These are phyloP conservation scores for Helicoverpa zea DNA, from an alignment of 1,140 invertebrate genomes.

Conservation along the genomic window DNA sequence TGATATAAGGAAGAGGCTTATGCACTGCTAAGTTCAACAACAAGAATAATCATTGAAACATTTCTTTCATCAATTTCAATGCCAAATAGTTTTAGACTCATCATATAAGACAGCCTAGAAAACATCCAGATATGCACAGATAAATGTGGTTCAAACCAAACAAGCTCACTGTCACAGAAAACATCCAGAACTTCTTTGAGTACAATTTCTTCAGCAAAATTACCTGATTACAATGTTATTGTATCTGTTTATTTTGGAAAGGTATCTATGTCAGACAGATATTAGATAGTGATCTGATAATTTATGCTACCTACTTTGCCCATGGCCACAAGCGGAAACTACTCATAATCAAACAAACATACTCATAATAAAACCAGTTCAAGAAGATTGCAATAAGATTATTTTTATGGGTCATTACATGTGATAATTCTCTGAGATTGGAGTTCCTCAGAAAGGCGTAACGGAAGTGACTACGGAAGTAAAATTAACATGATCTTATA, in stretches of 20 bases:
- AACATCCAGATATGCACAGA: not conserved
- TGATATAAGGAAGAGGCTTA: not conserved
- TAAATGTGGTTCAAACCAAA: not conserved
- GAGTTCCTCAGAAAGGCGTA: not conserved
- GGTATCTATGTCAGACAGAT: slow-evolving; percentile 3
- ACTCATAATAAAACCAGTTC: not conserved
- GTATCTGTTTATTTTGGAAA: slow-evolving; percentile 23
- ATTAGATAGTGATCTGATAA: not conserved
- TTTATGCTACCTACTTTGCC: not conserved
- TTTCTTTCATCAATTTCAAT: not conserved
- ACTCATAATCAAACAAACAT: not conserved
- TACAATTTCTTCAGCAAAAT: not conserved
- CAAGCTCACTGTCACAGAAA: not conserved
- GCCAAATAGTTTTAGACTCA: not conserved
- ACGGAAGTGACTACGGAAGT: not conserved
- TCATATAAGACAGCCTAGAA: not conserved
- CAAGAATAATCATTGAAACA: too few relatives aligned
- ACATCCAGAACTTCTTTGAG: too few relatives aligned
- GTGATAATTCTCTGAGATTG: slow-evolving; percentile 2
- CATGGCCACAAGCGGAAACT: not conserved
- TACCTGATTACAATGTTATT: slow-evolving; percentile 22
- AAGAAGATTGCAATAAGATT: not conserved
- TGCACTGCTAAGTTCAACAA: not conserved
- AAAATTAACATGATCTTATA: slow-evolving; percentile 22
- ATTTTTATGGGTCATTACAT: slow-evolving; percentile 11